Percentiles rank a stretch among this genome's conserved stretches.
These are phyloP conservation scores for Selene dorsalis DNA, from an alignment of 2,797 vertebrate genomes.

Conservation along the genomic window DNA sequence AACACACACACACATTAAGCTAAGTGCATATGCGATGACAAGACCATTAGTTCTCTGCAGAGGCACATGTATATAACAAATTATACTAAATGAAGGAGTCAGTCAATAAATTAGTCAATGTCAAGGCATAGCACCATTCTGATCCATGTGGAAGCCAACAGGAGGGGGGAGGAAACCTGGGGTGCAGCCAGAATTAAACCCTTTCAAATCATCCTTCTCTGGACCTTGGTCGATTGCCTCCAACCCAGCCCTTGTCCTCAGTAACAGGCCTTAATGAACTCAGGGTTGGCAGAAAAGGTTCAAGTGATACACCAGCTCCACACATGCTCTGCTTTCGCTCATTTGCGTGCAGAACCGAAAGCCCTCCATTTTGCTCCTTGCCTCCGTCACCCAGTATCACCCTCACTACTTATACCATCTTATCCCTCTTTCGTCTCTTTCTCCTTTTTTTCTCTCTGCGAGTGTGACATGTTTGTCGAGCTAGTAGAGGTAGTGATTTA, in stretches of 20 bases:
- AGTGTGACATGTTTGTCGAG: slow-evolving; percentile 85
- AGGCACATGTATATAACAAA: slow-evolving; percentile 51
- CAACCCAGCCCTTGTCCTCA: slow-evolving; percentile 49
- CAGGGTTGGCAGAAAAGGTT: slow-evolving; percentile 62
- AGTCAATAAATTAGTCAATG: slow-evolving; percentile 59
- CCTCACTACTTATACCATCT: slow-evolving; percentile 36
- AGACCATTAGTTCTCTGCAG: slow-evolving; percentile 44
- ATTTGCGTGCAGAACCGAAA: slow-evolving; percentile 36
- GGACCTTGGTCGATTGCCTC: slow-evolving; percentile 52
- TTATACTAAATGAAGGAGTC: slow-evolving; percentile 47
- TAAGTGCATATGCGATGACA: slow-evolving; percentile 33
- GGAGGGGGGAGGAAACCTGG: slow-evolving; percentile 30
- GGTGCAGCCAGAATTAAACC: slow-evolving; percentile 58
- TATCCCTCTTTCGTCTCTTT: slow-evolving; percentile 49
- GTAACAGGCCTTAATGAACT: slow-evolving; percentile 72
- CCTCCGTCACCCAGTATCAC: slow-evolving; percentile 58
- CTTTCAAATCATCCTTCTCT: slow-evolving; percentile 68
- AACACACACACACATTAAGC: slow-evolving; percentile 8
- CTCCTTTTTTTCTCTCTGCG: slow-evolving; percentile 48
- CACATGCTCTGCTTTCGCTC: slow-evolving; percentile 52
- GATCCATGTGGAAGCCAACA: slow-evolving; percentile 56
- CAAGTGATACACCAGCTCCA: slow-evolving; percentile 69
- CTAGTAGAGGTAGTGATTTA: slow-evolving; percentile 87
- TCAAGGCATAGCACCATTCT: slow-evolving; percentile 42
- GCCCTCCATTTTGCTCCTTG: slow-evolving; percentile 51